Evolutionary conservation across 1,140 invertebrate genomes (phyloP), one percentile per base, ranked within the genome.

Genomic region (Ips typographus): DNA sequence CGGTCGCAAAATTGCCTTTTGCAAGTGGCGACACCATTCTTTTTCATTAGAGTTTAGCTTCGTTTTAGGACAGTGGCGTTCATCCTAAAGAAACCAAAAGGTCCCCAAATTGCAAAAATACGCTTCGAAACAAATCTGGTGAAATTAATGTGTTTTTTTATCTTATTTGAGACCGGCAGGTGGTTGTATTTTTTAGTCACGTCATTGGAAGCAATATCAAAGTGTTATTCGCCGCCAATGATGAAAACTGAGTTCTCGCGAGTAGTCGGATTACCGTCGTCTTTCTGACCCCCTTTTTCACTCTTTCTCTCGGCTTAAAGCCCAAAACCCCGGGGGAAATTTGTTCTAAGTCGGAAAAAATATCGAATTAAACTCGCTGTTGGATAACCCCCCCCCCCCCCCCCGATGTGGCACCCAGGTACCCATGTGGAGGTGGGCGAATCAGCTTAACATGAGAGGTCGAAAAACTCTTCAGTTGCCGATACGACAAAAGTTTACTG

Each of bases 291-390:
- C 52, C 52, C 52, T 49, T 55, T 55, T 55, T 55, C 52, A 38
- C 52, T 58, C 37, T 58, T 40, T 58, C 40, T 41, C 56, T 41
- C 56, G 56, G 40, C 56, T 58, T 58, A 58, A 58, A 41, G 40
- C 56, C 40, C 38, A 22, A 41, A 58, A 40, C 56, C 56, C 37
- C 56, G 40, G 40, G 56, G 56, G 56, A 58, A 58, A 58, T 58
- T 58, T 58, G 7, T 40, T 58, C 38, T 6, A 58, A 58, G 37
- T 58, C 56, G 56, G 51, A 58, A 58, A 58, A 58, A 58, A 58
- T 58, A 58, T 58, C 56, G 40, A 58, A 58, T 58, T 58, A 58
- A 58, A 58, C 38, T 41, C 38, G 38, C 56, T 58, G 40, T 6
- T 22, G 22, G 22, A 22, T 22, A 22, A 22, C 22, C 22, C 22